These are phyloP conservation scores for Coregonus clupeaformis DNA, from an alignment of 2,113 vertebrate species.

Conservation along the genomic window DNA sequence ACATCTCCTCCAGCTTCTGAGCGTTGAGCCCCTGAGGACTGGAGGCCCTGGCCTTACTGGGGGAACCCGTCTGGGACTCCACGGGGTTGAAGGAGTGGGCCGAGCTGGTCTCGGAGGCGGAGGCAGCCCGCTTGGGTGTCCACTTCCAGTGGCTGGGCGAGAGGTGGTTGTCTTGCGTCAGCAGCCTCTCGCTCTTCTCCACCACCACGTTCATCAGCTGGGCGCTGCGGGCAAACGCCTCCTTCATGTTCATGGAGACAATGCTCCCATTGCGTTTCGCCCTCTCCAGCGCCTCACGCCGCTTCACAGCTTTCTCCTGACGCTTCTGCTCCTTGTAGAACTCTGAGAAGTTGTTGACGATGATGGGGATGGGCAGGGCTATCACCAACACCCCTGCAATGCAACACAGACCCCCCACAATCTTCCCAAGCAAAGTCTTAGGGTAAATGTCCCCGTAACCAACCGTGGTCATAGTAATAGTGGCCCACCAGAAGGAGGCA, in stretches of 20 bases:
- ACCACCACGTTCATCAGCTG: constrained; percentile 96
- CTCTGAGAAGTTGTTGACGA: constrained; percentile 99
- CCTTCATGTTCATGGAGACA: constrained; percentile 98
- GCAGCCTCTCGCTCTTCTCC: constrained; percentile 88
- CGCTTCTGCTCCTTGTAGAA: constrained; percentile 99
- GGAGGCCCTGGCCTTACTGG: constrained; percentile 79
- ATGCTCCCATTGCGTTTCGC: constrained; percentile 98
- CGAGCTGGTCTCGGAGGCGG: constrained; percentile 90
- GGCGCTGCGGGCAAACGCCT: constrained; percentile 92
- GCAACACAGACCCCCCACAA: constrained; percentile 96
- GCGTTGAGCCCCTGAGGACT: constrained; percentile 93
- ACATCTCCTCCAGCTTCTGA: constrained; percentile 95
- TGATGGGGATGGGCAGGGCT: constrained; percentile 96
- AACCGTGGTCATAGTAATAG: constrained; percentile 98
- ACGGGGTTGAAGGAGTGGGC: constrained; percentile 91
- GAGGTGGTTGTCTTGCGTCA: constrained; percentile 87
- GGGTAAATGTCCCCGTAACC: constrained; percentile 99
- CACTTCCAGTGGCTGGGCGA: constrained; percentile 97
- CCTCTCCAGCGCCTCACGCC: constrained; percentile 93
- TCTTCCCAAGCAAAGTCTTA: constrained; percentile 96
- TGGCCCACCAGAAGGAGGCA: constrained; percentile 99
- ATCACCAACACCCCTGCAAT: constrained; percentile 98
- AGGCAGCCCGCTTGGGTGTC: constrained; percentile 79
- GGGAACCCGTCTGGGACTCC: constrained; percentile 80
- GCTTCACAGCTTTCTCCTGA: constrained; percentile 97